Conservation (phyloP, 2,113 vertebrate genomes). For the Gadus chalcogrammus region DNA sequence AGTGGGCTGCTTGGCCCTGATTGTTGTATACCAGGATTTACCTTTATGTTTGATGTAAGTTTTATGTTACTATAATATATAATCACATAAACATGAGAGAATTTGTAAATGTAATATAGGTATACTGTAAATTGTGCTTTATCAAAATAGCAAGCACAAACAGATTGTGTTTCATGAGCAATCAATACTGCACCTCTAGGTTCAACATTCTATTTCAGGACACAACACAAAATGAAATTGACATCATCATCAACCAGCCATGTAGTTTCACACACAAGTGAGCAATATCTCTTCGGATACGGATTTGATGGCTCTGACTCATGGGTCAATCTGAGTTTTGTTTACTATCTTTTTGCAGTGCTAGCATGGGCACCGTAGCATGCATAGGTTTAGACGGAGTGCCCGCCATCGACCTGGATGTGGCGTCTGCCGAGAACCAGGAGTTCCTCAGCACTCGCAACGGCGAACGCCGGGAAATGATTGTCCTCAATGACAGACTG, state of each 20-base stretch:
- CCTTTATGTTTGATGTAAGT: too few relatives aligned
- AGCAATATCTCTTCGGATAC: background rate
- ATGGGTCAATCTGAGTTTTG: background rate
- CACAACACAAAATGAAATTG: too few relatives aligned
- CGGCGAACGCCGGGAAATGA: constrained; percentile 62
- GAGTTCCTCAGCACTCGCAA: constrained; percentile 63
- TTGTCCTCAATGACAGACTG: constrained; percentile 73
- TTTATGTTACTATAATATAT: too few relatives aligned
- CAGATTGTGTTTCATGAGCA: too few relatives aligned
- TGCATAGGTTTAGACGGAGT: constrained; percentile 54
- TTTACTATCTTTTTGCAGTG: constrained; percentile 41
- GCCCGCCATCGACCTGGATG: constrained; percentile 57
- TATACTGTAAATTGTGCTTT: too few relatives aligned
- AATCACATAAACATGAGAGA: too few relatives aligned
- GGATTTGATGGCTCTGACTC: background rate
- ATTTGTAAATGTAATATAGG: too few relatives aligned
- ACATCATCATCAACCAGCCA: too few relatives aligned
- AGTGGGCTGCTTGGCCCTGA: background rate
- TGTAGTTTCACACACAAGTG: background rate
- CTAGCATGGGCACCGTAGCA: constrained; percentile 52
- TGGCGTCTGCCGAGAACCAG: constrained; percentile 66
- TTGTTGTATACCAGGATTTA: too few relatives aligned
- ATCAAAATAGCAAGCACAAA: too few relatives aligned
- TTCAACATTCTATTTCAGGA: too few relatives aligned
- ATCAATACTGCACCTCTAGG: too few relatives aligned